Percentiles rank a stretch among this genome's conserved stretches.
Evolutionary conservation across 1,140 invertebrate genomes (phyloP).

Genomic region (Meloidogyne floridensis): DNA sequence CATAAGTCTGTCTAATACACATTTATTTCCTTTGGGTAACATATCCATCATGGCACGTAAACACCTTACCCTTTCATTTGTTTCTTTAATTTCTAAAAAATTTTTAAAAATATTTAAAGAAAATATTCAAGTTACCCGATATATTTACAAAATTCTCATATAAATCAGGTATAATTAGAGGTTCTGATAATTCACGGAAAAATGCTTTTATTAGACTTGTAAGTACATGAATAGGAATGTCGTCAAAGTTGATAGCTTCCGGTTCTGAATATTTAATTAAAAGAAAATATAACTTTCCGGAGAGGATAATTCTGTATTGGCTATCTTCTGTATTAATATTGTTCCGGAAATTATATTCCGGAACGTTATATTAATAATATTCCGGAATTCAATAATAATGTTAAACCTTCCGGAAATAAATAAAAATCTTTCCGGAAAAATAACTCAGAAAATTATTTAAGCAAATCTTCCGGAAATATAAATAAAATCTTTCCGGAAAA

Average conservation of each 20-base stretch:
- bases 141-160: slow-evolving; percentile 82
- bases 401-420: too few species aligned
- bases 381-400: too few species aligned
- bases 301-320: background rate
- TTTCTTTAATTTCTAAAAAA: slow-evolving; percentile 75
- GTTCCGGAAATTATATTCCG: too few species aligned
- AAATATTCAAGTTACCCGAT: slow-evolving; percentile 71
- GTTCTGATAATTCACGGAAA: slow-evolving; percentile 88
- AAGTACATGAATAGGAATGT: slow-evolving; percentile 80
- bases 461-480: too few species aligned
- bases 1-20: slow-evolving; percentile 85
- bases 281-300: background rate
- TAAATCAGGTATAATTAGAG: slow-evolving; percentile 85
- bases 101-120: slow-evolving; percentile 25
- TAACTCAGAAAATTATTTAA: too few species aligned
- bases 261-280: slow-evolving; percentile 65
- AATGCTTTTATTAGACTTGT: slow-evolving; percentile 88
- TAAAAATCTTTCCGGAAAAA: too few species aligned
- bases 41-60: slow-evolving; percentile 84
- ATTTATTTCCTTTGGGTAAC: slow-evolving; percentile 83
- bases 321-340: too few species aligned
- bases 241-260: slow-evolving; percentile 71
- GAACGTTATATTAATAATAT: too few species aligned
- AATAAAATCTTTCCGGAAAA: too few species aligned
- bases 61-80: slow-evolving; percentile 79